Base-by-base conservation (phyloP, 2,797 vertebrate genomes). In the Silurus aristotelis region DNA sequence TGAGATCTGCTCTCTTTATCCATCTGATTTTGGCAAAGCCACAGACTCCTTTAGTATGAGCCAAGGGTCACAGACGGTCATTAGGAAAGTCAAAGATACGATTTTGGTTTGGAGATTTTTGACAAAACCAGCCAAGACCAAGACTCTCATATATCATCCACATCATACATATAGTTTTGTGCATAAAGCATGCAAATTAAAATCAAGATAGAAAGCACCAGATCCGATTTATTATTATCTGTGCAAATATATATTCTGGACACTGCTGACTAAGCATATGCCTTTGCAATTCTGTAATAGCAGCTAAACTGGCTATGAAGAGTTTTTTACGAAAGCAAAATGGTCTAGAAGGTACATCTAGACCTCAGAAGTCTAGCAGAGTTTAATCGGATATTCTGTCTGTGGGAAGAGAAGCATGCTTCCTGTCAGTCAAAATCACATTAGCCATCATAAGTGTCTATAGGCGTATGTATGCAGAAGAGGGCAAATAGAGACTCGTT, bases 1-100 rank as follows among this genome's bases (percentile, higher is more conserved):
- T 79, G 78, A 80, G 78, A 52, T 52, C 78, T 27, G 78, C 43
- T 27, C 43, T 27, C 25, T n/a, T 63, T 79, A 7, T 79, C 31
- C 60, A 46, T 63, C 31, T 79, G 76, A 22, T 63, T 79, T 66
- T 5, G 14, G n/a, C 78, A 19, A 61, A 63, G 14, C 58, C 17
- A 9, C 31, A 7, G 2, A 9, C 8, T 52, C 14, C 0, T 48
- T 27, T 17, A 52, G 43, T 43, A 13, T 64, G 15, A 66, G 22
- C 22, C 7, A 6, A 64, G 22, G 61, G 43, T 80, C 22, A 25
- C 20, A 2, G 1, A 52, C 10, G 22, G 43, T n/a, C 31, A 22
- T 58, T 12, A 38, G 17, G 27, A 63, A 46, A n/a, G 52, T 15
- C 60, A 63, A 64, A 79, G 60, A 64, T 22, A 48, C 7, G 22